Evolutionary conservation across 2,888 invertebrate species (phyloP), one percentile per base, ranked within the genome.

Genomic region (Caenorhabditis doughertyi): DNA sequence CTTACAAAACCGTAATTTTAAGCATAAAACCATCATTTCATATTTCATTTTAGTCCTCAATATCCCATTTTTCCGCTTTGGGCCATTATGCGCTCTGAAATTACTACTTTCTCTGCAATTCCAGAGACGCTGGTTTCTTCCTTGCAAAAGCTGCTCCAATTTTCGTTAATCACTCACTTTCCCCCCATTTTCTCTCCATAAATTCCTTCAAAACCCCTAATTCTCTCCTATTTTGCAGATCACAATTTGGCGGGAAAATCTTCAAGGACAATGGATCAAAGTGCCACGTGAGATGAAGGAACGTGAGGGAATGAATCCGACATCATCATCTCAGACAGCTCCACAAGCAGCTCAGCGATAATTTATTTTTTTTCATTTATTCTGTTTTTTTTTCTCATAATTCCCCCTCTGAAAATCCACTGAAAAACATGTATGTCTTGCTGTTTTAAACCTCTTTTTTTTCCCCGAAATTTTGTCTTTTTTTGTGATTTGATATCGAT

Each of bases 241-340:
- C 42, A 93, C 93, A 77, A 89, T 94, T 70, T 98, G 97, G 97
- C 95, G 96, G 88, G 97, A 97, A 92, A 96, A 95, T 89, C 94
- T 95, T 16, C 97, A 97, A 92, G 96, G 96, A 32, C 95, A 96
- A 92, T 97, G 97, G 96, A 94, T 95, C 88, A 96, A 96, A 92
- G 96, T 97, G 90, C 96, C 96, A 92, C 97, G 97, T 93, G 95
- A 92, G 18, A 92, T 92, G 47, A 82, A 82, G 60, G 77, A 82
- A 53, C 58, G 72, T 13, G 76, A 81, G 51, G 76, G 71, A 53
- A 49, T 72, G 60, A 55, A 25, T 8, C 21, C 35, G 29, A 16
- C 44, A n/a, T n/a, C n/a, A n/a, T n/a, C n/a, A n/a, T n/a, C n/a
- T n/a, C n/a, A n/a, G 25, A 25, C 9, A 2, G 58, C 21, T 21